Base-by-base conservation (phyloP, 2,888 invertebrate genomes). In the Neoitamus cyanurus region DNA sequence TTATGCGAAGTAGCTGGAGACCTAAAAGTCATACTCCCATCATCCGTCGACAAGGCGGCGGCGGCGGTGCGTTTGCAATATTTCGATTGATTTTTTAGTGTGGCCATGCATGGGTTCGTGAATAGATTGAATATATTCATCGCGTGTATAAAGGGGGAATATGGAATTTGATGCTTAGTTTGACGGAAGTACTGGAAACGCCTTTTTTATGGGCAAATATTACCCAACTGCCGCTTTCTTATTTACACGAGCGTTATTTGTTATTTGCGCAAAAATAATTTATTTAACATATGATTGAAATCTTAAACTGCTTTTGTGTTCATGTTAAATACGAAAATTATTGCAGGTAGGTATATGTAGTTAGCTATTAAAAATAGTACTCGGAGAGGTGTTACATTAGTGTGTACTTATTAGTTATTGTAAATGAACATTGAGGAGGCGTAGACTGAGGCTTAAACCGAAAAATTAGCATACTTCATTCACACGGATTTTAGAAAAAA, bases 51-150 rank as follows among this genome's bases (percentile, higher is more conserved):
- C 4, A 7, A 58, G 4, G 20, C 15, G 25, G 58, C 25, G 20
- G n/a, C 20, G 15, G 25, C 25, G 58, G 6, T 42, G 6, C n/a
- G 15, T 42, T 42, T 42, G 42, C n/a, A 42, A 42, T 58, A 58
- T 58, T 15, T 58, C 58, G 58, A 58, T 58, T 58, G 58, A 58
- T 58, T 58, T 58, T 58, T 58, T 58, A 58, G 58, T 58, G 25
- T 25, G 25, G 25, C 58, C 58, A 42, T 58, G 58, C 58, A 15
- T 25, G 58, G 58, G 25, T 25, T 58, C 20, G 25, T 58, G 58
- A 58, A 58, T 58, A 58, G 20, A 58, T 58, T 58, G 58, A 58
- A 58, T 58, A 58, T 58, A 58, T 58, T 58, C 58, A 58, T 58
- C 58, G 58, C 58, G 11, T 25, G 58, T 58, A 58, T 58, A 25